Conservation (phyloP, 1,140 invertebrate genomes). For the Drosophila sp. region DNA sequence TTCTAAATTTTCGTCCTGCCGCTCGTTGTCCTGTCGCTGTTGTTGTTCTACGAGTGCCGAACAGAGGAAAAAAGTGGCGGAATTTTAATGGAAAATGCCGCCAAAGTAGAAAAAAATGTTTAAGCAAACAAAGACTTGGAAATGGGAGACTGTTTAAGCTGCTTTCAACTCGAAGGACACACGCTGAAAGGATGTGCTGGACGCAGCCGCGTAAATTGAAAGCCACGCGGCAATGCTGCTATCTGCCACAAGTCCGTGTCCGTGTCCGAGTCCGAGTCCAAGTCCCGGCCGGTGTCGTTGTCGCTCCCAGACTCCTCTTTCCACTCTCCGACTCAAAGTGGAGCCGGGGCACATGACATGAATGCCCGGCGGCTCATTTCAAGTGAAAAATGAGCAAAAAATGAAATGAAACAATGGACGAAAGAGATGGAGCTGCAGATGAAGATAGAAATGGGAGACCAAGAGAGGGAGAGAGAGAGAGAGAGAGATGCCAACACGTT, state of each 20-base stretch:
- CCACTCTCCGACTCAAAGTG: not conserved
- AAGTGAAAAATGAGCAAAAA: slow-evolving; percentile 83
- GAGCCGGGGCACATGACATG: slow-evolving; percentile 64
- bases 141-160: slow-evolving; percentile 70
- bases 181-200: slow-evolving; percentile 76
- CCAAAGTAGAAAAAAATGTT: slow-evolving; percentile 69
- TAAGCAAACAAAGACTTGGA: slow-evolving; percentile 75
- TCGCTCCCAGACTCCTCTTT: slow-evolving; percentile 6
- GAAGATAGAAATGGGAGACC: not conserved
- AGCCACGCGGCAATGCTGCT: slow-evolving; percentile 49
- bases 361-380: slow-evolving; percentile 80
- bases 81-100: slow-evolving; percentile 84
- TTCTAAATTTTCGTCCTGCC: slow-evolving; percentile 74
- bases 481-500: slow-evolving; percentile 38
- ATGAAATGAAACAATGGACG: slow-evolving; percentile 79
- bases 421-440: not conserved
- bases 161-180: slow-evolving; percentile 76
- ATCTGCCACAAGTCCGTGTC: slow-evolving; percentile 20
- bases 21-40: slow-evolving; percentile 20
- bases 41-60: slow-evolving; percentile 29
- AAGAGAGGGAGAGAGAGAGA: not conserved
- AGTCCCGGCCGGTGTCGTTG: slow-evolving; percentile 44
- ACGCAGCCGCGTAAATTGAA: slow-evolving; percentile 75
- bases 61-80: slow-evolving; percentile 58
- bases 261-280: slow-evolving; percentile 8